phyloP scores from a whole-genome alignment of 2,888 invertebrate species.

The Pachliopta kotzebuea region DNA sequence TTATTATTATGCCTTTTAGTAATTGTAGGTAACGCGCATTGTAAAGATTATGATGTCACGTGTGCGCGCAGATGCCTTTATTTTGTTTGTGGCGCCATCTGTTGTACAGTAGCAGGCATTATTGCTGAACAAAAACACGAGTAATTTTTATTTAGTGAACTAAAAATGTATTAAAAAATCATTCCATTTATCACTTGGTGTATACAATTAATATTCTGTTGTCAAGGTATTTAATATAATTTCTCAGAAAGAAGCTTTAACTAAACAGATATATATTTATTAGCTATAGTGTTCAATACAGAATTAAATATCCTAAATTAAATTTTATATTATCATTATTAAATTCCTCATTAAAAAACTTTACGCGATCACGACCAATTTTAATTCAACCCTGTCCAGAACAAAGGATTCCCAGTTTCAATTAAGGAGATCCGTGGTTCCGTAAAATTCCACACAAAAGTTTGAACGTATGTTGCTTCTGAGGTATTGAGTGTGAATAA shows the following conservation, averaged over 20 bases:
- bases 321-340: background rate
- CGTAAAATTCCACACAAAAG: conserved; percentile 51
- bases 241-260: background rate
- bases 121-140: background rate
- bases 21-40: conserved; percentile 44
- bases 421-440: conserved; percentile 54
- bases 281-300: background rate
- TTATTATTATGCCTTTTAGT: conserved; percentile 55
- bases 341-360: conserved; percentile 37
- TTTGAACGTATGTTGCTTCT: conserved; percentile 46
- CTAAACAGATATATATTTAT: background rate
- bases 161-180: background rate
- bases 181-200: background rate
- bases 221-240: background rate
- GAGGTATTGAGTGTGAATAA: conserved; percentile 45
- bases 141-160: background rate
- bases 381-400: conserved; percentile 46
- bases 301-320: background rate
- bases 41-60: conserved; percentile 46
- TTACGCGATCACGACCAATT: conserved; percentile 30
- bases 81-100: conserved; percentile 51
- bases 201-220: background rate
- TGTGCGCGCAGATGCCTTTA: conserved; percentile 13
- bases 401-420: conserved; percentile 59
- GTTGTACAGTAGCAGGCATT: conserved; percentile 44